Base-by-base conservation (phyloP, 2,888 invertebrate genomes). In the Epinotia nisella region DNA sequence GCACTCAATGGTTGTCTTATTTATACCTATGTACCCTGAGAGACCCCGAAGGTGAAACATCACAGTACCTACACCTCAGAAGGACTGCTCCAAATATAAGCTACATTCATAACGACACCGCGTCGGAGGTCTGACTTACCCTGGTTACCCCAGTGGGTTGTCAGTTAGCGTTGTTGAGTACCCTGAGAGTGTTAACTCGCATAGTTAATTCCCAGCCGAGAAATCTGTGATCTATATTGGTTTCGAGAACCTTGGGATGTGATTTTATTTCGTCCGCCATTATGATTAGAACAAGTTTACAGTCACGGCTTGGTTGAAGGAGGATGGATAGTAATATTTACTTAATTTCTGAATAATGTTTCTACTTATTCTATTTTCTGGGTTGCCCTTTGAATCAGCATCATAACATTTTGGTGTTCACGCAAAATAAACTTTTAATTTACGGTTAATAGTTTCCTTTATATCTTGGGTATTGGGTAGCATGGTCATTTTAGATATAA, bases 191-290 rank as follows among this genome's bases (percentile, higher is more conserved):
- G 70, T 64, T 58, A 70, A 70, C 56, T 65, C 11, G 64, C 49
- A 58, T 49, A 58, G 15, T 64, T 58, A 70, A 58, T 64, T 64
- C 64, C 35, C 24, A n/a, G 29, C 51, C 39, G 39, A 39, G 24
- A 55, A 70, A 65, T 65, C 65, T 51, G n/a, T 65, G 55, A 65
- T 65, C 65, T 65, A 39, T 21, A 39, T 65, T 15, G 11, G 24
- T 29, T 51, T 24, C 21, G 58, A 29, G 39, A 55, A 65, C 9
- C 5, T 13, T 17, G 17, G 51, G 39, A 17, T 45, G n/a, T 49
- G 49, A 62, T 51, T n/a, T n/a, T 49, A 45, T 45, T 61, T 59
- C 39, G 17, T 39, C n/a, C 17, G 39, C 17, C 17, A 39, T 59
- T 59, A 59, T 59, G 17, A 1, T 4, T 3, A 49, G 49, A n/a